These are phyloP conservation scores for Amblyornis subalaris DNA, from an alignment of 2,113 vertebrate genomes.

Conservation along the genomic window DNA sequence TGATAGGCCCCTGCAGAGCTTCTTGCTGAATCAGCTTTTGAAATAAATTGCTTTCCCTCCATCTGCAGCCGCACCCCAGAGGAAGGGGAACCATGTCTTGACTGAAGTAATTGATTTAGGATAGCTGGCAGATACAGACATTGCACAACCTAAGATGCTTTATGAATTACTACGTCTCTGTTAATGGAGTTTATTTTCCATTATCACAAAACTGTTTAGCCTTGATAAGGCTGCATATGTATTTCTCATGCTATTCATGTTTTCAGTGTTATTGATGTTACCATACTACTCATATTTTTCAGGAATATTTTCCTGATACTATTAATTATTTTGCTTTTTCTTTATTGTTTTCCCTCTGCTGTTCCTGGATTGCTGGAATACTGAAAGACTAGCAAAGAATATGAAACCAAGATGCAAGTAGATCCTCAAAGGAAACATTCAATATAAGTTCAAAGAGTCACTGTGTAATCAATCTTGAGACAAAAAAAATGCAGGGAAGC, in stretches of 20 bases:
- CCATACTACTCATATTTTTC: neutral
- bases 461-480: slow-evolving; percentile 4
- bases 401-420: neutral
- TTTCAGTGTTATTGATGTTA: neutral
- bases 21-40: slow-evolving; percentile 57
- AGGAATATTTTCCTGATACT: neutral
- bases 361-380: neutral
- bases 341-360: neutral
- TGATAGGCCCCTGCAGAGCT: slow-evolving; percentile 28
- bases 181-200: neutral
- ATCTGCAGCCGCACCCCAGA: neutral
- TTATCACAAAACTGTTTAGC: neutral
- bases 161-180: neutral
- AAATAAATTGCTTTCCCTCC: slow-evolving; percentile 57
- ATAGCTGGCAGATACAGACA: neutral
- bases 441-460: slow-evolving; percentile 23
- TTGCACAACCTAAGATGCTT: neutral
- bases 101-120: slow-evolving; percentile 55
- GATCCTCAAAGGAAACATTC: slow-evolving; percentile 35
- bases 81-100: slow-evolving; percentile 1
- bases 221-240: neutral
- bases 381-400: neutral
- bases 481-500: neutral
- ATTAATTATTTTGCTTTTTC: neutral
- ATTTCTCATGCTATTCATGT: neutral